Percentiles rank a stretch among this genome's conserved stretches.
phyloP scores from a whole-genome alignment of 2,113 vertebrate genomes.

The Callocephalon fimbriatum region DNA sequence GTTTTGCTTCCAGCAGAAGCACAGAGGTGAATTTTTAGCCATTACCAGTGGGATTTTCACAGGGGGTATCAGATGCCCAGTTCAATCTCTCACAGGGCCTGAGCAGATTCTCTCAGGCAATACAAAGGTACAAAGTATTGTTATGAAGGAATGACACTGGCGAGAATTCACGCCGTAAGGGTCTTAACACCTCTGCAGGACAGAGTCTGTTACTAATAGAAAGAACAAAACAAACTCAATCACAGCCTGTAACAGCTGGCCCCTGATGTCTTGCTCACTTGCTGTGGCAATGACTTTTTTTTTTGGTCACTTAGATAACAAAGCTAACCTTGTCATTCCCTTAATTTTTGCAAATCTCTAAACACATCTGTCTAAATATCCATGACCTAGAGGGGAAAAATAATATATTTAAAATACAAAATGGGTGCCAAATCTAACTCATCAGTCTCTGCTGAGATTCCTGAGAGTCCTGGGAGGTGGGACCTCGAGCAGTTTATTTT shows the following conservation, averaged over 20 bases:
- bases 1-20: background rate
- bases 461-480: slow-evolving; percentile 46
- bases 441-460: slow-evolving; percentile 55
- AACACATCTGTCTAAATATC: slow-evolving; percentile 67
- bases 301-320: background rate
- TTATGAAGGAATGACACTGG: background rate
- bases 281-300: background rate
- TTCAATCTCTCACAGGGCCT: background rate
- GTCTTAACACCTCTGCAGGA: background rate
- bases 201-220: background rate
- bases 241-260: background rate
- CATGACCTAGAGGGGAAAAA: slow-evolving; percentile 47
- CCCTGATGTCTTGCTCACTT: background rate
- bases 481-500: slow-evolving; percentile 62
- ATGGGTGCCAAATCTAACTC: slow-evolving; percentile 62
- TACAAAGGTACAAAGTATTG: background rate
- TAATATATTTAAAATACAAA: slow-evolving; percentile 21
- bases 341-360: slow-evolving; percentile 34
- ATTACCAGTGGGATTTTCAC: background rate
- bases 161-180: background rate
- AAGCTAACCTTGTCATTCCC: slow-evolving; percentile 3
- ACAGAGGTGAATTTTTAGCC: background rate
- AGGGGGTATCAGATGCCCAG: background rate
- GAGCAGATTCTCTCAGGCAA: background rate
- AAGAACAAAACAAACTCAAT: background rate